Evolutionary conservation across 2,797 vertebrate species (phyloP).

Genomic region (Tiaroga cobitis): DNA sequence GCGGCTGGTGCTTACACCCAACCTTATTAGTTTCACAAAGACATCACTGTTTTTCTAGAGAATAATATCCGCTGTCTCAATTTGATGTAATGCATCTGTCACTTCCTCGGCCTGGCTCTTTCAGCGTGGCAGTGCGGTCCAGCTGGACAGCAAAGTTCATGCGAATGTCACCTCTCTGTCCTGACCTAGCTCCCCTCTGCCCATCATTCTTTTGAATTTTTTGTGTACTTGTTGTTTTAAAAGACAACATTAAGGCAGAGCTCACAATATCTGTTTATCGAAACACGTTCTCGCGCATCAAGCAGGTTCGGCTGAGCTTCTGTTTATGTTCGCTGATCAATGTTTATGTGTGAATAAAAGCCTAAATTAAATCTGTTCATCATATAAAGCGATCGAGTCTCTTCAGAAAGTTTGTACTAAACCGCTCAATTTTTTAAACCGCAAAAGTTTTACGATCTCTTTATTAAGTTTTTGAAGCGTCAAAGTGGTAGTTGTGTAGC

Average conservation of each 20-base stretch:
- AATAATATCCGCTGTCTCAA: slow-evolving; percentile 37
- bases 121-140: neutral
- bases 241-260: neutral
- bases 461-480: too few relatives aligned
- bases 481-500: too few relatives aligned
- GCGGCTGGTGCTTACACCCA: slow-evolving; percentile 30
- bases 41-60: slow-evolving; percentile 38
- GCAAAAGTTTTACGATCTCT: too few relatives aligned
- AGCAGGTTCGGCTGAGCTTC: too few relatives aligned
- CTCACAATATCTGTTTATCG: slow-evolving; percentile 1
- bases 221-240: neutral
- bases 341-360: too few relatives aligned
- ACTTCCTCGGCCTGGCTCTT: neutral
- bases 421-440: too few relatives aligned
- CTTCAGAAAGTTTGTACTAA: too few relatives aligned
- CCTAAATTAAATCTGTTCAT: too few relatives aligned
- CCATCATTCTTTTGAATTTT: slow-evolving; percentile 24
- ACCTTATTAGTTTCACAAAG: slow-evolving; percentile 47
- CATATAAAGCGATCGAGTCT: too few relatives aligned
- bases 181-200: neutral
- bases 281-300: too few relatives aligned
- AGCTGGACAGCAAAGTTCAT: slow-evolving; percentile 38
- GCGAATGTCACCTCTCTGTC: slow-evolving; percentile 26
- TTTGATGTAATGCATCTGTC: slow-evolving; percentile 41
- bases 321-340: too few relatives aligned